A percentile compares a stretch with the other conserved stretches of the same genome.
phyloP scores from a whole-genome alignment of 2,888 invertebrate species.

The Hirtodrosophila confusa region DNA sequence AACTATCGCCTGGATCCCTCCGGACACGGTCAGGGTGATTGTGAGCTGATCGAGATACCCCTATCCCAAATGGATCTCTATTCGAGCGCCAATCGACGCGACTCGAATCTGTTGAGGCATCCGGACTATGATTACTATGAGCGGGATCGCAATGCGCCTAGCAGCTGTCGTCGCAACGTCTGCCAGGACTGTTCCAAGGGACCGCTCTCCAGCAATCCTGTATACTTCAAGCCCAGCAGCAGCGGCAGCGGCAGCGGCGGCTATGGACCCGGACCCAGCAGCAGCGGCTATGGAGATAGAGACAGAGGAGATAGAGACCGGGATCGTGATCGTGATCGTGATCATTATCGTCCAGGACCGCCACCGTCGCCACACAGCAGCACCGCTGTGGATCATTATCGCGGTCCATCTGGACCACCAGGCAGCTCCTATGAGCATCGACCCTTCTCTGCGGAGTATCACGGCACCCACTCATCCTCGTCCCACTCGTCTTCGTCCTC shows the following conservation, averaged over 20 bases:
- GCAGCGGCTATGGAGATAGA: conserved; percentile 49
- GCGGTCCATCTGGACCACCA: conserved; percentile 75
- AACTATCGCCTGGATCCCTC: conserved; percentile 91
- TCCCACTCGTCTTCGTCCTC: conserved; percentile 60
- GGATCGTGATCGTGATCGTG: conserved; percentile 60
- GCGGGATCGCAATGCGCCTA: conserved; percentile 89
- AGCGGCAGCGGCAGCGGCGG: conserved; percentile 49
- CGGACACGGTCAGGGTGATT: conserved; percentile 90
- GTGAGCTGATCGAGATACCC: conserved; percentile 90
- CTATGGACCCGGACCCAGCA: conserved; percentile 49
- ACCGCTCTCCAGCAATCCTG: conserved; percentile 70
- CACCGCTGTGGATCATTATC: conserved; percentile 81
- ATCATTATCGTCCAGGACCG: conserved; percentile 66
- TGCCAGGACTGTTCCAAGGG: conserved; percentile 82
- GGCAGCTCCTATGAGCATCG: conserved; percentile 78
- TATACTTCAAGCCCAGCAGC: conserved; percentile 81
- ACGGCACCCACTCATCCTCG: conserved; percentile 60
- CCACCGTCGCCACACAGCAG: conserved; percentile 52
- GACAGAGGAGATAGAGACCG: conserved; percentile 41
- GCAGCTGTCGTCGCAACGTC: conserved; percentile 85
- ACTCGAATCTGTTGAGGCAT: conserved; percentile 84
- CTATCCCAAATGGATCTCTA: conserved; percentile 88
- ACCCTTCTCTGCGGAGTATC: conserved; percentile 75
- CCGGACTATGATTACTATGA: conserved; percentile 92
- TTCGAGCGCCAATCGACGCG: conserved; percentile 84